Evolutionary conservation across 2,113 vertebrate genomes (phyloP).

Genomic region (Dasyornis broadbenti): DNA sequence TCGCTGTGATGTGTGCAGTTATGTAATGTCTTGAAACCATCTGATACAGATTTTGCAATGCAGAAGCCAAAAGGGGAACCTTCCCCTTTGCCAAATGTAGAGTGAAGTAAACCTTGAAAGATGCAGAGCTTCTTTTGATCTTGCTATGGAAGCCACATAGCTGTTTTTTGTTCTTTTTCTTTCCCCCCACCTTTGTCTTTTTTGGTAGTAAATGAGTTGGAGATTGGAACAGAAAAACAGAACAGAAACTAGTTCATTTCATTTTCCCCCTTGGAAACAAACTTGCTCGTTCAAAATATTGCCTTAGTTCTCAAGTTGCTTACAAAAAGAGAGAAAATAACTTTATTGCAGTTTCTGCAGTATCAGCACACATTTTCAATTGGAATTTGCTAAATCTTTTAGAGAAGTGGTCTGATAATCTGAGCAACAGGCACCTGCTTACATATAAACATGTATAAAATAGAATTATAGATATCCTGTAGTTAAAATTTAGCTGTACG

Average conservation of each 20-base stretch:
- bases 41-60: neutral
- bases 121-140: neutral
- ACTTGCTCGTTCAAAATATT: neutral
- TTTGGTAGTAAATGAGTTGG: neutral
- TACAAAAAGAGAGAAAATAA: neutral
- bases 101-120: neutral
- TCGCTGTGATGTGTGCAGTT: neutral
- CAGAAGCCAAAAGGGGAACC: neutral
- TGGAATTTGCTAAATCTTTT: neutral
- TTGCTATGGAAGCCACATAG: neutral
- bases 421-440: neutral
- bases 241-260: neutral
- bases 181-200: neutral
- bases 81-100: neutral
- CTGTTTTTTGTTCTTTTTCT: neutral
- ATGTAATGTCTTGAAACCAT: neutral
- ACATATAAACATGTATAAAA: rapidly evolving
- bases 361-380: neutral
- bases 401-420: neutral
- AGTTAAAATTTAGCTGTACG: neutral
- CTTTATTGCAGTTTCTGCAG: neutral
- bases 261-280: neutral
- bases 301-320: neutral
- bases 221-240: neutral
- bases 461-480: neutral